Conservation (phyloP, 2,113 vertebrate species). For the Aphyosemion australe region DNA sequence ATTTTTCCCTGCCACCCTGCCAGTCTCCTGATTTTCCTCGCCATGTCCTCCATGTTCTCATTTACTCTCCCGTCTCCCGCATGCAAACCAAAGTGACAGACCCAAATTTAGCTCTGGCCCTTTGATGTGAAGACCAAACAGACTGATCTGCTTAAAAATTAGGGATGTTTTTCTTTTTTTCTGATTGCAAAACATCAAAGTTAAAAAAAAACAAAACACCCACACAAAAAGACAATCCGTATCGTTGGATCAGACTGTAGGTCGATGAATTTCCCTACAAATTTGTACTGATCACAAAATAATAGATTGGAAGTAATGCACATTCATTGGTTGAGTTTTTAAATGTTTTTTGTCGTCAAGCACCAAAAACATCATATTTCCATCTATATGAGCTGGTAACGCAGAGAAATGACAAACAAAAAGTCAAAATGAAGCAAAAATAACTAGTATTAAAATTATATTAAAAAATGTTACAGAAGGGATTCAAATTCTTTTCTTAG, state of each 20-base stretch:
- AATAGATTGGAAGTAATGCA: neutral
- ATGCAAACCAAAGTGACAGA: conserved; percentile 47
- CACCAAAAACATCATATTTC: neutral
- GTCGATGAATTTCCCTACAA: neutral
- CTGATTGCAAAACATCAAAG: conserved; percentile 13
- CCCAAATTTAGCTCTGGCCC: conserved; percentile 35
- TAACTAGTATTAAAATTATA: too few species aligned
- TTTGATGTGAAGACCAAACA: conserved; percentile 43
- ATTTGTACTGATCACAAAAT: neutral
- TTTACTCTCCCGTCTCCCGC: neutral
- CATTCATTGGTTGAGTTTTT: too few species aligned
- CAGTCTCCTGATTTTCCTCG: neutral
- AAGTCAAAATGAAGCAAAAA: neutral
- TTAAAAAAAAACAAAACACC: conserved; percentile 1
- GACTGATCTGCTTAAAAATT: conserved; percentile 49
- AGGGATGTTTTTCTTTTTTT: conserved; percentile 12
- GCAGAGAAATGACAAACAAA: neutral
- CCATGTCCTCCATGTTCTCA: neutral
- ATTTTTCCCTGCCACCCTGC: conserved; percentile 1
- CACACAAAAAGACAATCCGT: too few species aligned
- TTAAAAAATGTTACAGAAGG: neutral
- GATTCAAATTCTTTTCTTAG: neutral
- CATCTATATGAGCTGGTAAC: neutral
- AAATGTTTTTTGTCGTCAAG: neutral
- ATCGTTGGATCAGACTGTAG: too few species aligned